phyloP scores from a whole-genome alignment of 2,797 vertebrate species.

The Molossus alvarezi region DNA sequence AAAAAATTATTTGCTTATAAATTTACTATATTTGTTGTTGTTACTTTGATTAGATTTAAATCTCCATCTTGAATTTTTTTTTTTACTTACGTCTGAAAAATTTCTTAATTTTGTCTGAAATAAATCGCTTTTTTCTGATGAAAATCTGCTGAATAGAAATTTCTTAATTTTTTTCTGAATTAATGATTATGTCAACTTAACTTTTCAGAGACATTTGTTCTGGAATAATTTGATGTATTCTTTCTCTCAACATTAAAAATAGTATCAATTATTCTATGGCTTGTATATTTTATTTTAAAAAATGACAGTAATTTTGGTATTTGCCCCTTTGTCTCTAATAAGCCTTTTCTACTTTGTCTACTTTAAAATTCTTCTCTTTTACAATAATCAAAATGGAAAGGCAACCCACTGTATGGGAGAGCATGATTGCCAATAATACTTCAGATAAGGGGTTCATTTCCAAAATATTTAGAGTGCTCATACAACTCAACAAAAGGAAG shows the following conservation, averaged over 20 bases:
- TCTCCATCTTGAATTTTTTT: not conserved
- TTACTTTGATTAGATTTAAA: not conserved
- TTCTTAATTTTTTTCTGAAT: not conserved
- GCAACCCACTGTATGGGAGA: no score
- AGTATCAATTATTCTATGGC: not conserved
- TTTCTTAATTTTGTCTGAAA: not conserved
- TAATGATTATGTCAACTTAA: not conserved
- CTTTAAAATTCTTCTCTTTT: not conserved
- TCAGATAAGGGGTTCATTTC: no score
- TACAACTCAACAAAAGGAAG: no score
- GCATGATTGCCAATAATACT: no score
- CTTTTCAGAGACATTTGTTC: not conserved
- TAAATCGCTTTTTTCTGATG: not conserved
- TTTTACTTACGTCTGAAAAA: not conserved
- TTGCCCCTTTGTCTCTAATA: not conserved
- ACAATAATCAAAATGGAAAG: no score
- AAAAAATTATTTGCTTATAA: not conserved
- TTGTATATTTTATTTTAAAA: not conserved
- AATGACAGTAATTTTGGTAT: not conserved
- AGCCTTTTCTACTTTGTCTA: not conserved
- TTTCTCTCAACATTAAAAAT: not conserved
- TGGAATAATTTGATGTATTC: not conserved
- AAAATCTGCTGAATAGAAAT: not conserved
- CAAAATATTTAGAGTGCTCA: no score
- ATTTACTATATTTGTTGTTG: not conserved